phyloP scores from a whole-genome alignment of 1,140 invertebrate species.

The Zaprionus lachaisei region DNA sequence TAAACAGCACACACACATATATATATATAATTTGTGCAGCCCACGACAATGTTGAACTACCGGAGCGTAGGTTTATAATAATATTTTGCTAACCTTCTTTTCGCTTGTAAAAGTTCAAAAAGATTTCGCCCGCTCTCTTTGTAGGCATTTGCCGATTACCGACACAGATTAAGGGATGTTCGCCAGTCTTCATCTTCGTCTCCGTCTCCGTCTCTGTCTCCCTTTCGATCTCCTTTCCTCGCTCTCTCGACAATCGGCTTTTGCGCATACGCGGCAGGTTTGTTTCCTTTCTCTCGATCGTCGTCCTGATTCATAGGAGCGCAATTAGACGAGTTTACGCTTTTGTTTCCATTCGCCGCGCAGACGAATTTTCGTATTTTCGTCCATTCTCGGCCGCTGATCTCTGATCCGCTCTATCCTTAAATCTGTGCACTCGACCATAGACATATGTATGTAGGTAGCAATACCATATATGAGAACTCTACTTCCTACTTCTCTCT shows the following conservation, averaged over 20 bases:
- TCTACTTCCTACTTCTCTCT: constrained; percentile 13
- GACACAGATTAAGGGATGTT: constrained; percentile 84
- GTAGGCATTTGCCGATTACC: constrained; percentile 72
- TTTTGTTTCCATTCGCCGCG: constrained; percentile 57
- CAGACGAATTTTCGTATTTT: constrained; percentile 67
- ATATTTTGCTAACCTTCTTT: constrained; percentile 84
- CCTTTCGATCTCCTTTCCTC: constrained; percentile 12
- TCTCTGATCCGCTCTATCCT: constrained; percentile 76
- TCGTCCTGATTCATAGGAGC: constrained; percentile 59
- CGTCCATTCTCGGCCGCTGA: constrained; percentile 12
- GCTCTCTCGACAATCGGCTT: constrained; percentile 55
- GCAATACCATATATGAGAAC: background rate
- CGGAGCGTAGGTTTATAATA: constrained; percentile 76
- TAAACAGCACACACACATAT: constrained; percentile 50
- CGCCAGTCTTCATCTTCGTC: constrained; percentile 39
- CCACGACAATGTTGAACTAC: constrained; percentile 28
- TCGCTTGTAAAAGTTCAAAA: constrained; percentile 80
- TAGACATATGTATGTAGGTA: constrained; percentile 2
- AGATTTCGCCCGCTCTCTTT: constrained; percentile 75
- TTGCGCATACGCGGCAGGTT: constrained; percentile 60
- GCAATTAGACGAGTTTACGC: constrained; percentile 80
- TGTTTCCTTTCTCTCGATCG: constrained; percentile 16
- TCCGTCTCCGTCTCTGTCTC: constrained; percentile 37
- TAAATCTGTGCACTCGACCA: constrained; percentile 82
- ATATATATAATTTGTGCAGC: constrained; percentile 51